Evolutionary conservation across 1,140 invertebrate genomes (phyloP), one percentile per base, ranked within the genome.

Genomic region (Augochlora pura): DNA sequence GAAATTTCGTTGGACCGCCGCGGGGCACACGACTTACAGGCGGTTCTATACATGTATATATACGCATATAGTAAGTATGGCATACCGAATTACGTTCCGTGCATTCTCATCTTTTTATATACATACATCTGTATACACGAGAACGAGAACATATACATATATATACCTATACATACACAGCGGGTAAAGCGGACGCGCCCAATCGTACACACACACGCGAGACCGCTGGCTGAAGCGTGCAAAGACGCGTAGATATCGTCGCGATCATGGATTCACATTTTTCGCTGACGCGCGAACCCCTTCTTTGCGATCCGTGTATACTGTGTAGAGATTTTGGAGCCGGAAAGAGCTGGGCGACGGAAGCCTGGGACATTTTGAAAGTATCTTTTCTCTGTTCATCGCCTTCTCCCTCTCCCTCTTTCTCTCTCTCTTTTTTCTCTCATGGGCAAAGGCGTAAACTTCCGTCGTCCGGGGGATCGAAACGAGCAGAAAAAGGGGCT

Each of bases 31-130:
- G 23, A 71, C 59, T 63, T 71, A 71, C 39, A 52, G 42, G 49
- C 68, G 75, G 59, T 77, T 63, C 70, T 71, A 71, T 77, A 77
- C 75, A 71, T 71, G 75, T 77, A 71, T 77, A 77, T 77, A 77
- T 71, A 77, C 42, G 46, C 75, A 54, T 77, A 77, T 62, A 27
- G 68, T 77, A 77, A 62, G 75, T 71, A 77, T 71, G 63, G 49
- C 57, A 59, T 72, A 73, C 60, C 38, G 52, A 73, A 16, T 73
- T 79, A 72, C 46, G 77, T 73, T 79, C 38, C 52, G 63, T 57
- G 62, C 76, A 79, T 73, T 65, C 52, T 79, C 77, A 77, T 79
- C 77, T 68, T n/a, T 66, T 74, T 73, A 66, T 74, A 79, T 66
- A 66, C 38, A 25, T 66, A 79, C 73, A 66, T 59, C 66, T 18